Base-by-base conservation (phyloP, 64 coral and sea anemone genomes). In the Trachythela sp. region DNA sequence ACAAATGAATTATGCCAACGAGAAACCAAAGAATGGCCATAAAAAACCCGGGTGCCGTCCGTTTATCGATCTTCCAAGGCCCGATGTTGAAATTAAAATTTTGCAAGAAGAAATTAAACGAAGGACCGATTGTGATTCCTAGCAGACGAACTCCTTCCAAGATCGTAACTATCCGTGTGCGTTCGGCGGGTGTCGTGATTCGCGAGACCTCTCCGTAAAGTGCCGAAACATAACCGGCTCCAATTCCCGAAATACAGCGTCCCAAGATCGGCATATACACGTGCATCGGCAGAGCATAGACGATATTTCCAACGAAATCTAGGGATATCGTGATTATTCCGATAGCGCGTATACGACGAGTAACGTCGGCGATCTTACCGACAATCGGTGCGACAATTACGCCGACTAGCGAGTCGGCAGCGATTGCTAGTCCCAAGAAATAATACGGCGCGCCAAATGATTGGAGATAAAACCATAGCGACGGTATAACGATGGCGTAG, bases 401-500 rank as follows among this genome's bases (percentile, higher is more conserved):
- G 38, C 75, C 75, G 75, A 80, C 75, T 15, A 80, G 26, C 27
- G 75, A 80, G 38, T 80, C 75, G 11, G 75, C 75, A 8, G 75
- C 75, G 38, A 80, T 80, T 10, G 33, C 75, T 17, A 80, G 8
- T 39, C 75, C 75, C 33, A 80, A 22, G 33, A 80, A 80, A 30
- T 80, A 80, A 37, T 80, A 80, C 26, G 75, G 75, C 31, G 75
- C 75, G 20, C 75, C 75, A 80, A 80, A 80, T 2, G 75, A 80
- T 80, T 80, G 31, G 4, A 80, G 33, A 29, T 80, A 80, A 37
- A 80, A 80, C 75, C 75, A 80, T 37, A 80, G 75, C 30, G 75
- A 80, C 75, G 75, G 75, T 29, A 80, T 80, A 80, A 80, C 75
- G 33, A 80, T 80, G 11, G 75, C 75, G 75, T 80, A 80, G 34